Percentiles rank a stretch among this genome's conserved stretches.
phyloP scores from a whole-genome alignment of 2,113 vertebrate species.

The Lampris incognitus region DNA sequence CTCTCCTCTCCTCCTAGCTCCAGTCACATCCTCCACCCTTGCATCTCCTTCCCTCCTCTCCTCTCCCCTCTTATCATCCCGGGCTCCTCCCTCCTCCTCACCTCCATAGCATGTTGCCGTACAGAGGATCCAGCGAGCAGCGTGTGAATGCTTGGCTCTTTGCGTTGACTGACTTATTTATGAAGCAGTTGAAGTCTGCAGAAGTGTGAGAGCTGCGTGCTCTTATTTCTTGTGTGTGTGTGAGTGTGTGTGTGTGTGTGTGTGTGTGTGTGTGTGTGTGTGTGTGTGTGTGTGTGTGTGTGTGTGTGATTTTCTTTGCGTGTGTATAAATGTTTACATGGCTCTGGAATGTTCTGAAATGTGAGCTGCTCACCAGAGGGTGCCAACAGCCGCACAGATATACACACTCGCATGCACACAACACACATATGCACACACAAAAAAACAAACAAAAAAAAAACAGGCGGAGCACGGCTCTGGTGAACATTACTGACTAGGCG shows the following conservation, averaged over 20 bases:
- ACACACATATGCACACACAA: not conserved
- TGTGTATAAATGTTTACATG: slow-evolving; percentile 77
- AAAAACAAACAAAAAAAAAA: not conserved
- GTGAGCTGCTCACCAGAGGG: slow-evolving; percentile 58
- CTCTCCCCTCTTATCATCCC: not conserved
- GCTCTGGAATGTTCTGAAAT: slow-evolving; percentile 75
- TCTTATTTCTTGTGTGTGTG: slow-evolving; percentile 19
- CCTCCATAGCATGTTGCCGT: slow-evolving; percentile 6
- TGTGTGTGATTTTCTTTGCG: slow-evolving; percentile 50
- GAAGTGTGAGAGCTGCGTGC: not conserved
- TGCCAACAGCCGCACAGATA: slow-evolving; percentile 52
- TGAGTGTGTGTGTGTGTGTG: slow-evolving; percentile 6
- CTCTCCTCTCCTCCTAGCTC: not conserved
- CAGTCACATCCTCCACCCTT: slow-evolving; percentile 16
- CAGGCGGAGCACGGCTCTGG: slow-evolving; percentile 17
- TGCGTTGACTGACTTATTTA: slow-evolving; percentile 60
- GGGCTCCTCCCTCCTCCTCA: not conserved
- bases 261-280: not conserved
- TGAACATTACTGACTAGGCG: slow-evolving; percentile 25
- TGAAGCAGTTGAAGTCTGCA: slow-evolving; percentile 39
- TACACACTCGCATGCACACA: not conserved
- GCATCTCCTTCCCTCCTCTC: slow-evolving; percentile 13
- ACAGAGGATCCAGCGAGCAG: slow-evolving; percentile 11
- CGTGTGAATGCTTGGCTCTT: slow-evolving; percentile 30
- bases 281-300: not conserved